phyloP scores from a whole-genome alignment of 2,797 vertebrate species.

The Denticeps clupeoides region DNA sequence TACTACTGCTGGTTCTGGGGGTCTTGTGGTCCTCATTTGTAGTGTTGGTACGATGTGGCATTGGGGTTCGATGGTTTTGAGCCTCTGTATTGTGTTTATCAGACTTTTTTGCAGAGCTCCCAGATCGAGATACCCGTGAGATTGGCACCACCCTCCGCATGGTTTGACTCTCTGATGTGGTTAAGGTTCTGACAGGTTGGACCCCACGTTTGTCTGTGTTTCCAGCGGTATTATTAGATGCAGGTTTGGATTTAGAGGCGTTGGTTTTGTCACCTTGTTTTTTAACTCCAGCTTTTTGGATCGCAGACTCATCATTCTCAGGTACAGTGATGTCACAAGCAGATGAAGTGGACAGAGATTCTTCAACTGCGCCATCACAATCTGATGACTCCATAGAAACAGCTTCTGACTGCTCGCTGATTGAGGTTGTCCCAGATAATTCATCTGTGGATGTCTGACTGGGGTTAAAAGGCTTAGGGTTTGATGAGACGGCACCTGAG shows the following conservation, averaged over 20 bases:
- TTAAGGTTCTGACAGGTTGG: slow-evolving; percentile 56
- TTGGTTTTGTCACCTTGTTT: slow-evolving; percentile 24
- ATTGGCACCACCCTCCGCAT: slow-evolving; percentile 80
- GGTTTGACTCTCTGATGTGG: slow-evolving; percentile 60
- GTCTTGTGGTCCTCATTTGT: slow-evolving; percentile 50
- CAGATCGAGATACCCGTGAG: slow-evolving; percentile 46
- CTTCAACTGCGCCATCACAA: slow-evolving; percentile 33
- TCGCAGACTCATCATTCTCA: not conserved
- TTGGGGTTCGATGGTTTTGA: slow-evolving; percentile 35
- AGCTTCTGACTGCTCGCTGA: slow-evolving; percentile 43
- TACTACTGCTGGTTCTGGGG: slow-evolving; percentile 20
- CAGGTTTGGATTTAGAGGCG: slow-evolving; percentile 14
- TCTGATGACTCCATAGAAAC: slow-evolving; percentile 14
- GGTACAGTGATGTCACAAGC: no score
- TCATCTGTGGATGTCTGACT: slow-evolving; percentile 28
- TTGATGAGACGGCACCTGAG: not conserved
- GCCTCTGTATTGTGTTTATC: slow-evolving; percentile 23
- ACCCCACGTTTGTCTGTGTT: not conserved
- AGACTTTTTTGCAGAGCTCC: slow-evolving; percentile 22
- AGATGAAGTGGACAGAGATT: no score
- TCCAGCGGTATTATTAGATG: slow-evolving; percentile 21
- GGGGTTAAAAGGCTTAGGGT: not conserved
- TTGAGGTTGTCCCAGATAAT: slow-evolving; percentile 26
- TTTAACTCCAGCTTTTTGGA: not conserved
- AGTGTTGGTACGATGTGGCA: slow-evolving; percentile 40